phyloP scores from a whole-genome alignment of 2,888 invertebrate genomes.

The Ormyrus rosae region DNA sequence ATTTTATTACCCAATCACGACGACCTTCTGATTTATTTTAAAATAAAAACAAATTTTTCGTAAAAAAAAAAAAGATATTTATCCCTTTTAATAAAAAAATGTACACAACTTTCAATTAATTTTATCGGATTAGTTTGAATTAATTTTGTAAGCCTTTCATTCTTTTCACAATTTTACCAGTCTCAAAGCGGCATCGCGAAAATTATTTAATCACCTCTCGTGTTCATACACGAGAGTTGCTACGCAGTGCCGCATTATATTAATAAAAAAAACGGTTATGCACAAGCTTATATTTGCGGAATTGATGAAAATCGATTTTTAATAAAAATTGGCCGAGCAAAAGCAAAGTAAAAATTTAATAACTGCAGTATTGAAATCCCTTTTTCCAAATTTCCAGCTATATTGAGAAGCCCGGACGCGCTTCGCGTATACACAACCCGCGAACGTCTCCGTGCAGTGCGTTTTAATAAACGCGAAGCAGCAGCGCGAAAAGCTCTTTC shows the following conservation, averaged over 20 bases:
- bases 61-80: neutral
- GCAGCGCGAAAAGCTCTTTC: neutral
- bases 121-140: no score
- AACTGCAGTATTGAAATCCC: slow-evolving; percentile 10
- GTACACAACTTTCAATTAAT: no score
- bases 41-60: neutral
- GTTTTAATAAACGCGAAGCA: neutral
- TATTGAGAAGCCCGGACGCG: neutral
- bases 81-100: no score
- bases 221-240: neutral
- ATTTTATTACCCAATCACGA: no score
- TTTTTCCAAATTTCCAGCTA: neutral
- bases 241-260: neutral
- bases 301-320: slow-evolving; percentile 34
- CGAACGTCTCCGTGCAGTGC: no score
- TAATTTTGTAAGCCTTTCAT: no score
- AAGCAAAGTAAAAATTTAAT: slow-evolving; percentile 11
- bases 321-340: neutral
- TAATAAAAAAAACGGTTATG: neutral
- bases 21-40: no score
- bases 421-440: neutral
- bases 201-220: neutral
- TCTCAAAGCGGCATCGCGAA: no score
- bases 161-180: no score
- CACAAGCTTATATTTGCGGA: neutral